These are phyloP conservation scores for Eleginops maclovinus DNA, from an alignment of 2,113 vertebrate genomes.

Conservation along the genomic window DNA sequence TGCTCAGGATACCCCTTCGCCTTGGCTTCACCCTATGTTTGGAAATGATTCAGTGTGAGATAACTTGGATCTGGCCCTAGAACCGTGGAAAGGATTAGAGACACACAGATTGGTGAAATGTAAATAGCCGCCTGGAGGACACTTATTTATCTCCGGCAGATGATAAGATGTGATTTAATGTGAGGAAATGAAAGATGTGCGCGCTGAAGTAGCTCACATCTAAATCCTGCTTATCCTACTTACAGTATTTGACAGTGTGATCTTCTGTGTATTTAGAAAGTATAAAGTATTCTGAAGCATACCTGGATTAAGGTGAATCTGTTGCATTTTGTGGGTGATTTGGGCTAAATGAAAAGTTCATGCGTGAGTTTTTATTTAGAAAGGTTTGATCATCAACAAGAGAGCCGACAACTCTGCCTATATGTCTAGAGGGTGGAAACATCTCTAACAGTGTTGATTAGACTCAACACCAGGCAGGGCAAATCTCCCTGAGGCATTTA, in stretches of 20 bases:
- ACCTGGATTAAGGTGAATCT: slow-evolving; percentile 5
- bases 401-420: slow-evolving; percentile 4
- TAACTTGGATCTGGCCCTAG: slow-evolving; percentile 46
- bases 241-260: slow-evolving; percentile 40
- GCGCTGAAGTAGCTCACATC: slow-evolving; percentile 39
- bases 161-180: slow-evolving; percentile 63
- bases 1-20: slow-evolving; percentile 27
- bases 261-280: slow-evolving; percentile 46
- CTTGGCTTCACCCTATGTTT: slow-evolving; percentile 31
- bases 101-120: slow-evolving; percentile 57
- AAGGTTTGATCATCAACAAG: slow-evolving; percentile 6
- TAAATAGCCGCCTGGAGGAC: slow-evolving; percentile 65
- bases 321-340: not conserved
- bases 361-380: slow-evolving; percentile 11
- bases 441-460: slow-evolving; percentile 31
- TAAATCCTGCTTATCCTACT: slow-evolving; percentile 62
- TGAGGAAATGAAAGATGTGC: slow-evolving; percentile 38
- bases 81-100: slow-evolving; percentile 56
- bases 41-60: slow-evolving; percentile 39
- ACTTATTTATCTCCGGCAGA: slow-evolving; percentile 55
- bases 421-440: slow-evolving; percentile 9
- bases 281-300: slow-evolving; percentile 24
- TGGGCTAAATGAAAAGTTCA: slow-evolving; percentile 5
- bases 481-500: slow-evolving; percentile 35
- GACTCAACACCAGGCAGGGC: slow-evolving; percentile 30